These are phyloP conservation scores for Eurosta solidaginis DNA, from an alignment of 1,140 invertebrate species.

Conservation along the genomic window DNA sequence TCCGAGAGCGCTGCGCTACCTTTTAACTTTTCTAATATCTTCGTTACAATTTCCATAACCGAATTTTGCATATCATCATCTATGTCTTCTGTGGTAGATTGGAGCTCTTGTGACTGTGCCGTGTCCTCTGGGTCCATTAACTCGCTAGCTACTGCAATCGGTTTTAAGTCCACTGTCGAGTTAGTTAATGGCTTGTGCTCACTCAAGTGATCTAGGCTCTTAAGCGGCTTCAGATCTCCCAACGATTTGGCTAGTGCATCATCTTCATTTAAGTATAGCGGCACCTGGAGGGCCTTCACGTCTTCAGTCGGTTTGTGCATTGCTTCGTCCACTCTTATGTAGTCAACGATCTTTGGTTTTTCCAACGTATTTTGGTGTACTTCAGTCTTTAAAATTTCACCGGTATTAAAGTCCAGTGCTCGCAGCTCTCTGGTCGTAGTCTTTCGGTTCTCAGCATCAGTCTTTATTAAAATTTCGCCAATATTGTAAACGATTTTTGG, in stretches of 20 bases:
- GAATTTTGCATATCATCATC: background rate
- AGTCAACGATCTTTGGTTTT: background rate
- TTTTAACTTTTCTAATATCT: background rate
- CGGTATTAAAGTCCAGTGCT: background rate
- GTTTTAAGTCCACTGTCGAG: background rate
- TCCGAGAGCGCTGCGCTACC: background rate
- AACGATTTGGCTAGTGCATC: background rate
- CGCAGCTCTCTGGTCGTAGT: background rate
- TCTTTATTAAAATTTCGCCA: slow-evolving; percentile 9
- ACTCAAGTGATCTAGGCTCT: no score
- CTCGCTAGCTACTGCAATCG: background rate
- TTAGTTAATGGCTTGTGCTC: background rate
- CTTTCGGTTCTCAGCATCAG: background rate
- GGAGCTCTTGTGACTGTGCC: background rate
- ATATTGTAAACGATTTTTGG: background rate
- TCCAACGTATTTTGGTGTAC: background rate
- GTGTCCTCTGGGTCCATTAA: background rate
- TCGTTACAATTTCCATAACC: background rate
- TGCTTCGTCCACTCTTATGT: background rate
- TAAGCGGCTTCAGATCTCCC: no score
- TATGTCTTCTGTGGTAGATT: no score
- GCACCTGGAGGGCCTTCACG: no score
- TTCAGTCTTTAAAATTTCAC: slow-evolving; percentile 11
- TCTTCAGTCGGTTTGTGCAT: no score
- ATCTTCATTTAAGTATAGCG: no score